Evolutionary conservation across 2,888 invertebrate genomes (phyloP), one percentile per base, ranked within the genome.

Genomic region (Perizoma flavofasciatum): DNA sequence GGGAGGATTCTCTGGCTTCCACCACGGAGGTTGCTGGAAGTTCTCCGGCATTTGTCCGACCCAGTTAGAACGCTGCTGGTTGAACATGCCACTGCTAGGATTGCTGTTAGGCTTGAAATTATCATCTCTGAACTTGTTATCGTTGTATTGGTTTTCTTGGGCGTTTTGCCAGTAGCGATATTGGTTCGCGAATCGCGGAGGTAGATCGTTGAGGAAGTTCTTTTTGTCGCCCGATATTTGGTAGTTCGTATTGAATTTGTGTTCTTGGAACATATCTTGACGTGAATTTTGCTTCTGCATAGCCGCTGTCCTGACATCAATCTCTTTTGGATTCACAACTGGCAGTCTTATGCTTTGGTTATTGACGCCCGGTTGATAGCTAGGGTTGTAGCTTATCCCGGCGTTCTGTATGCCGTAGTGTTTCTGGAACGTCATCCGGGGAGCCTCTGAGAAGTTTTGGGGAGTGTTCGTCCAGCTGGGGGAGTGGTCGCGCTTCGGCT

Each of bases 281-380:
- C 91, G 79, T 0, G 87, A 87, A 58, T 79, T 91, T 63, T 92
- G 92, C 49, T 91, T 91, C 69, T 92, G 92, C 32, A 92, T 62
- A 0, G 92, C 91, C 0, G 89, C 92, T 0, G 91, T 85, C n/a
- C 92, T 74, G 0, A 92, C 91, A 70, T 92, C 92, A 4, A 93
- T 92, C 69, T 92, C 92, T 59, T 92, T 92, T 0, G 92, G 93
- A 63, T 92, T 92, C 35, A 93, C 92, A 0, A 92, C 92, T 0
- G 92, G 90, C 7, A 92, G 71, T 7, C 86, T 76, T 50, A 89
- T 89, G 33, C 84, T 85, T 63, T 79, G 85, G 40, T 74, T 80
- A 68, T 74, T 79, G 43, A 74, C 67, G 10, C 70, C 69, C 0
- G 72, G 60, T 41, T 73, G 78, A 64, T 85, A 85, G 61, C 69